Base-by-base conservation (phyloP, 2,888 invertebrate species). In the Callimorpha dominula region DNA sequence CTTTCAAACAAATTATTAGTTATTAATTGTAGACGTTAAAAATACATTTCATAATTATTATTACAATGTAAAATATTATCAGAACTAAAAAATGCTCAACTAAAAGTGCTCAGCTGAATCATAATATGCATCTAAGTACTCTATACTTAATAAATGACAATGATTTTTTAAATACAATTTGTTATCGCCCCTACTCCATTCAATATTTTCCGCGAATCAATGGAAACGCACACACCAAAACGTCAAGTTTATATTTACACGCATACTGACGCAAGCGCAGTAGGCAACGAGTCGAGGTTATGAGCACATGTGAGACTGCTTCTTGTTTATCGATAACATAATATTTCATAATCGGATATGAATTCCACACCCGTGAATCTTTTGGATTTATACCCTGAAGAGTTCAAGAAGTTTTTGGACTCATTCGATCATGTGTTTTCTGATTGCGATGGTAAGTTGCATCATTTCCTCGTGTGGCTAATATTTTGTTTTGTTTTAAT, bases 351-450 rank as follows among this genome's bases (percentile, higher is more conserved):
- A 68, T 71, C 75, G 72, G 87, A 87, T 81, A 88, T 87, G 88
- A 64, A 73, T 70, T 72, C 80, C 12, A 82, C 80, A 17, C 92
- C 94, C 50, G 89, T 93, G 80, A 88, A 95, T 82, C 81, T 97
- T 57, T 85, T 90, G 54, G 92, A 93, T 65, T 84, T 96, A 12
- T 86, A 92, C 20, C 87, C 91, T 69, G 89, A 90, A 64, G 95
- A 96, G 65, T 89, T 97, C 20, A 91, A 94, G 78, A 86, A 89
- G 74, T 96, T 97, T 83, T 78, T 97, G 14, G 93, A 96, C 80
- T 96, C 97, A 2, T 96, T 97, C 81, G 98, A 98, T 87, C 97
- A 97, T 81, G 96, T 98, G 69, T 96, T 98, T 75, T 97, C 97
- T 65, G 98, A 98, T 88, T 98, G 98, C 88, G 98, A 98, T 90